Evolutionary conservation across 2,888 invertebrate genomes (phyloP).

Genomic region (Zygaena filipendulae): DNA sequence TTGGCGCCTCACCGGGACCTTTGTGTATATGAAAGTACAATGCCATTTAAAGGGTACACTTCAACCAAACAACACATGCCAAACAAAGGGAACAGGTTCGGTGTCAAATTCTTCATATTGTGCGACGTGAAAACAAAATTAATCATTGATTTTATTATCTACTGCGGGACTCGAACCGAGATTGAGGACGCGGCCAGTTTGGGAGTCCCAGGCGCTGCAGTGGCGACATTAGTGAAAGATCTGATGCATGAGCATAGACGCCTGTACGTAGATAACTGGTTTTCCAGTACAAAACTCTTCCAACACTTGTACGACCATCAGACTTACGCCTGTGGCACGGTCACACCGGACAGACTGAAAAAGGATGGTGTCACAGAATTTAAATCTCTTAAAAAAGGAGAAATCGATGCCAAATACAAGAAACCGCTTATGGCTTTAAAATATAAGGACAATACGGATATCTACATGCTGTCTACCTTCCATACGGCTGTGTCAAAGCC

Average conservation of each 20-base stretch:
- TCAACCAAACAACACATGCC: conserved; percentile 14
- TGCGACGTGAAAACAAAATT: conserved; percentile 18
- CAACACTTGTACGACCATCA: conserved; percentile 15
- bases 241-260: no score
- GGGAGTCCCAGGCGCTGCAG: conserved; percentile 15
- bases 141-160: conserved; percentile 19
- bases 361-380: conserved; percentile 19
- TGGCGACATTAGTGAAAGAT: conserved; percentile 16
- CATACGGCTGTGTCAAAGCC: no score
- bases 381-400: conserved; percentile 10
- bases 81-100: conserved; percentile 15
- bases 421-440: conserved; percentile 15
- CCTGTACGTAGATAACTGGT: conserved; percentile 20
- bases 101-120: conserved; percentile 15
- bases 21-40: conserved; percentile 15
- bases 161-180: conserved; percentile 16
- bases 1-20: conserved; percentile 10
- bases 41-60: conserved; percentile 14
- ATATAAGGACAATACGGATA: conserved; percentile 18
- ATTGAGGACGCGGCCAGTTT: conserved; percentile 11
- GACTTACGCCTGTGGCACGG: conserved; percentile 19
- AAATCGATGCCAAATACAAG: conserved; percentile 11
- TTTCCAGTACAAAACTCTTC: conserved; percentile 18
- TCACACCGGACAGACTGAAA: conserved; percentile 14
- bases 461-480: conserved; percentile 16